Base-by-base conservation (phyloP, 2,888 invertebrate genomes). In the Lapara coniferarum region DNA sequence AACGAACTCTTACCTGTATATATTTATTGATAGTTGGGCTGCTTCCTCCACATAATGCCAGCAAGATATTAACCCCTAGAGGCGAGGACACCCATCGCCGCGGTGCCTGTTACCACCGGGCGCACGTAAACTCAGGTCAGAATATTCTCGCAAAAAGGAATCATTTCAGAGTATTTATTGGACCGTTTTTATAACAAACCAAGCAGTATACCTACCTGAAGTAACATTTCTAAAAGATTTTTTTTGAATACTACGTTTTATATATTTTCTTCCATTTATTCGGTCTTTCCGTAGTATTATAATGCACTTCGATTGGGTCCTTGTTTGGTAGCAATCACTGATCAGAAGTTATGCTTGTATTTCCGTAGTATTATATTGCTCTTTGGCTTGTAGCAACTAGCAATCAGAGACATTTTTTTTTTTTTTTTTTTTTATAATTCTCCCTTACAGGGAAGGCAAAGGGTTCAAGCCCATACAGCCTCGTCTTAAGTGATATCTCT, bases 41-140 rank as follows among this genome's bases (percentile, higher is more conserved):
- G 37, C 13, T 58, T n/a, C 37, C 37, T n/a, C 57, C 57, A 37
- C 57, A 67, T 44, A 70, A 55, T 3, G 74, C 70, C 37, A 75
- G 72, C 0, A 80, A 72, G 3, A 74, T 8, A 58, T 77, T 77
- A 30, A 72, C 69, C 13, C 76, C 76, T 8, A 80, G 69, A 0
- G 77, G 78, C 6, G 77, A 79, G 0, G 72, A 70, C n/a, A 81
- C 67, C 80, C 80, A 81, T 66, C 71, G 74, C 55, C 71, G 55
- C 57, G 57, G 57, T 30, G 57, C 57, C 57, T 76, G 76, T 76
- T 74, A 76, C 66, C 71, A 72, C 69, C 75, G 69, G 70, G 72
- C 72, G 73, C 72, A 30, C 37, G 37, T 58, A 58, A 58, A 25
- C 13, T 51, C 57, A 58, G 30, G 10, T 56, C 56, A 58, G 57